Base-by-base conservation (phyloP, 1,140 invertebrate genomes). In the Cydia strobilella region DNA sequence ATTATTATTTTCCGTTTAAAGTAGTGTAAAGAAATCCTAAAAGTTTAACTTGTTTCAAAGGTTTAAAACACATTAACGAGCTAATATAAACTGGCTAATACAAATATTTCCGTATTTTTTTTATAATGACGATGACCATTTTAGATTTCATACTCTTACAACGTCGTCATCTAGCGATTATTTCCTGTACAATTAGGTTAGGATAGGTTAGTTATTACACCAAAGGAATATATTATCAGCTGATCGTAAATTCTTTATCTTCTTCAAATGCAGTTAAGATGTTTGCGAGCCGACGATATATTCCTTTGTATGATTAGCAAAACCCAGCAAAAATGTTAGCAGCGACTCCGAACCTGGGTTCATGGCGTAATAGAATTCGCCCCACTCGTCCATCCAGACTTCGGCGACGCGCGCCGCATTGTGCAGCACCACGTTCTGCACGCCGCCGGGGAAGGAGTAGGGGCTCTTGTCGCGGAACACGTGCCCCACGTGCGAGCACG, bases 371-470 rank as follows among this genome's bases (percentile, higher is more conserved):
- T 99, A 99, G 95, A 99, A 99, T 94, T 98, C 96, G 93, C 97
- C 96, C 98, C 98, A 99, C 94, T 99, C 97, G 95, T 99, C 98
- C 97, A 99, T 97, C 98, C 98, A 99, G 86, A 99, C 98, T 94
- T 98, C 98, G 84, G 98, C 98, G 80, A 99, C 97, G 83, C 98
- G 95, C 66, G 97, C 98, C 83, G 98, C 97, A 94, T 99, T 99
- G 94, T 99, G 98, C 88, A 99, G 96, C 86, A 99, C 97, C 84
- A 97, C 96, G 93, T 97, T 98, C 86, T 98, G 97, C 82, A 99
- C 98, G 80, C 99, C 99, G 83, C 99, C 99, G 75, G 99, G 99
- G 95, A 99, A 99, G 79, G 98, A 98, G 94, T 99, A 99, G 35
- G 99, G 99, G 81, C 97, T 99, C 93, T 99, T 99, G 95, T 99